These are phyloP conservation scores for Griposia aprilina DNA, from an alignment of 2,888 invertebrate species.

Conservation along the genomic window DNA sequence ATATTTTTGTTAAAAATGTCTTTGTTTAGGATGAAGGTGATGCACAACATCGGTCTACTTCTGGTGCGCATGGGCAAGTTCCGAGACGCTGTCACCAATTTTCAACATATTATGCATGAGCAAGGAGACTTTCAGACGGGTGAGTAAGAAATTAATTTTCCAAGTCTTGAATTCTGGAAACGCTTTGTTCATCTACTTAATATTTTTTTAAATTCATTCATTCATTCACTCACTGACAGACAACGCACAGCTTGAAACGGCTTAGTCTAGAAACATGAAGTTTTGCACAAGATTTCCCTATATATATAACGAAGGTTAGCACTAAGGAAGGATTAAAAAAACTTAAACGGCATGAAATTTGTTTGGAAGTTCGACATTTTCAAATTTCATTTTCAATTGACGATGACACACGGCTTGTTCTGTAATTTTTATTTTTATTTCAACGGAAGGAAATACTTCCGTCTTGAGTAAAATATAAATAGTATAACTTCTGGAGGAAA, in stretches of 20 bases:
- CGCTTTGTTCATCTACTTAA: neutral
- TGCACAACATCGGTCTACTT: slow-evolving; percentile 99
- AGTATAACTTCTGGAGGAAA: neutral
- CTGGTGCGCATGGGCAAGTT: slow-evolving; percentile 99
- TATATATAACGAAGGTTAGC: neutral
- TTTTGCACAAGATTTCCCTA: neutral
- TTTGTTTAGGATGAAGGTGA: slow-evolving; percentile 95
- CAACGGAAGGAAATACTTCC: neutral
- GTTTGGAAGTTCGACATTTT: neutral
- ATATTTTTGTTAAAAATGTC: neutral
- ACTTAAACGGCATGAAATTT: neutral
- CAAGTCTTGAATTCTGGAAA: neutral
- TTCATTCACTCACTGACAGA: neutral
- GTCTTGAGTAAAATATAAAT: neutral
- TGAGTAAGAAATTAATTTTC: slow-evolving; percentile 44
- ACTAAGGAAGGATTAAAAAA: neutral
- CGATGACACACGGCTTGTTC: neutral
- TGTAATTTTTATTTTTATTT: neutral
- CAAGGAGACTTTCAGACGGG: slow-evolving; percentile 96
- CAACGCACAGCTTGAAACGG: neutral
- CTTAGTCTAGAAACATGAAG: neutral
- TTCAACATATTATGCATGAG: slow-evolving; percentile 99
- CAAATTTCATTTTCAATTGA: no score
- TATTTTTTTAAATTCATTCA: neutral
- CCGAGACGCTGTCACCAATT: slow-evolving; percentile 98